Evolutionary conservation across 2,797 vertebrate species (phyloP).

Genomic region (Choloepus didactylus): DNA sequence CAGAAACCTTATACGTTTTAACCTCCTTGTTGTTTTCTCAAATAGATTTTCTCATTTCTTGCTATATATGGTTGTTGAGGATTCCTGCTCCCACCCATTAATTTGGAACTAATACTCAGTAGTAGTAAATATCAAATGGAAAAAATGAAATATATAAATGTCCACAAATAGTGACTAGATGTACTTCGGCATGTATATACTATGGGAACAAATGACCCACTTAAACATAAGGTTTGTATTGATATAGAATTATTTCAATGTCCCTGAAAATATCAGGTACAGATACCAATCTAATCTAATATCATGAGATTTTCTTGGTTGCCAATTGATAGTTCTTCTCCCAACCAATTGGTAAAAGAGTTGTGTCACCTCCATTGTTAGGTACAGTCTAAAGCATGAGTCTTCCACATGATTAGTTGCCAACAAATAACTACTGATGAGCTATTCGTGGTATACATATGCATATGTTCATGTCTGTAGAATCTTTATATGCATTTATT

Average conservation of each 20-base stretch:
- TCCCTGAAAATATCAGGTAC: not conserved
- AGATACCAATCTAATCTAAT: not conserved
- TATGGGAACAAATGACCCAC: not conserved
- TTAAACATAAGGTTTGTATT: not conserved
- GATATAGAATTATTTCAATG: conserved; percentile 16
- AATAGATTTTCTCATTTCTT: not conserved
- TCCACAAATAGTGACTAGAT: not conserved
- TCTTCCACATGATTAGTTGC: not conserved
- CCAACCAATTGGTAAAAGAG: not conserved
- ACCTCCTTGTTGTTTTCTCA: not conserved
- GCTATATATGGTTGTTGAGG: not conserved
- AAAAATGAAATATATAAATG: not conserved
- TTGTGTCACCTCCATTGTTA: not conserved
- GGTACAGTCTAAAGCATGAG: not conserved
- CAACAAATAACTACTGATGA: not conserved
- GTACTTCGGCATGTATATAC: not conserved
- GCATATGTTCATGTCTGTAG: not conserved
- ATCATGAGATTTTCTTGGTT: not conserved
- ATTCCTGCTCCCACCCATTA: not conserved
- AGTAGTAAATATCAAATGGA: not conserved
- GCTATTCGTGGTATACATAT: not conserved
- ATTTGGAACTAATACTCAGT: not conserved
- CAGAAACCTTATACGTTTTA: not conserved
- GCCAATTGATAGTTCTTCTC: not conserved
- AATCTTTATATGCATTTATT: conserved; percentile 40